Conservation (phyloP, 2,113 vertebrate species). For the Azemiops feae region DNA sequence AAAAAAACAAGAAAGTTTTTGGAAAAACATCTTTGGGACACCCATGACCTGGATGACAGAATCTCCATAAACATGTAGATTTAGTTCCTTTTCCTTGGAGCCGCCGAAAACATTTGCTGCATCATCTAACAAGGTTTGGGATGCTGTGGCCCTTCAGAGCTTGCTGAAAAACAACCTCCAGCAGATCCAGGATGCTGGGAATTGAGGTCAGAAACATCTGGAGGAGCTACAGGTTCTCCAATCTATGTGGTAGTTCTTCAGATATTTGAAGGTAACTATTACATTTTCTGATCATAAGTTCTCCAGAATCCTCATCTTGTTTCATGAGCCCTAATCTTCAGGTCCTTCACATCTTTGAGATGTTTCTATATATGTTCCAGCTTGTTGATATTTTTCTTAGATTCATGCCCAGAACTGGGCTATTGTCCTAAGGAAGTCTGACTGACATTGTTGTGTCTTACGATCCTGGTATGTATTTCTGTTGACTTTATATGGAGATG, state of each 20-base stretch:
- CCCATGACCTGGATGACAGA: too few relatives aligned
- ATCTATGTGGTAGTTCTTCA: background rate
- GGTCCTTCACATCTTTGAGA: background rate
- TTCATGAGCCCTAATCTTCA: background rate
- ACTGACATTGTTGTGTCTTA: background rate
- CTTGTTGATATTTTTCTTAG: background rate
- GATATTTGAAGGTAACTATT: background rate
- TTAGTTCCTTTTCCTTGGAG: background rate
- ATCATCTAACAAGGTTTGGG: background rate
- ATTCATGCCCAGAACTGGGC: background rate
- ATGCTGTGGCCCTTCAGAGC: background rate
- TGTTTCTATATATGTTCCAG: too few relatives aligned
- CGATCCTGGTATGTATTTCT: background rate
- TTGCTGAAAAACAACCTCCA: background rate
- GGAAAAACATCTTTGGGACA: too few relatives aligned
- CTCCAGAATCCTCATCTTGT: background rate
- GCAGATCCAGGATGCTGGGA: background rate
- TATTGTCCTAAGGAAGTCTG: background rate
- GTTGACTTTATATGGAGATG: background rate
- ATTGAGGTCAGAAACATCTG: background rate
- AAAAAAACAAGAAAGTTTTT: too few relatives aligned
- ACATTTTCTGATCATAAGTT: background rate
- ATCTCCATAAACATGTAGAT: too few relatives aligned
- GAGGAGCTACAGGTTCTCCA: background rate
- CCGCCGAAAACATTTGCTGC: background rate